Base-by-base conservation (phyloP, 2,888 invertebrate species). In the Cordilura impudica region DNA sequence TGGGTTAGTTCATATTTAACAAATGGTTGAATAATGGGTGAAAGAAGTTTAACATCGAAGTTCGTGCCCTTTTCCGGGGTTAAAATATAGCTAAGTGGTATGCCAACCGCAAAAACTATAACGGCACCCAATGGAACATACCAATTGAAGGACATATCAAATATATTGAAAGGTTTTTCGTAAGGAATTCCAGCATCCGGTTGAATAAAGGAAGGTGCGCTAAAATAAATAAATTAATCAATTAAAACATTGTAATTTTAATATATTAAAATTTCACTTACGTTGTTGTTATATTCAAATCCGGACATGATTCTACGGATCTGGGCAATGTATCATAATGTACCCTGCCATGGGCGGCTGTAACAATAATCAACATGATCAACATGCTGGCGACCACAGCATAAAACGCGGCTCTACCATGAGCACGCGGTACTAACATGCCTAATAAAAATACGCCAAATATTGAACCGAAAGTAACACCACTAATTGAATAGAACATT, bases 371-470 rank as follows among this genome's bases (percentile, higher is more conserved):
- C 4, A 82, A 26, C 84, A 89, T 85, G 21, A 80, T 66, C 6
- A 77, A 29, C 81, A 88, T 86, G 63, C 87, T 88, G 3, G 45
- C 66, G 0, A 87, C 21, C 1, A 86, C 82, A 8, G 84, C 83
- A 39, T 56, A 79, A 2, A 89, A 70, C 4, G 87, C 89, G 7
- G 87, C 88, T 86, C n/a, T n/a, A n/a, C 60, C 31, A 39, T 7
- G 60, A 0, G 91, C 90, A 89, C 91, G 93, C 0, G 94, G 94
- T 60, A 93, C 88, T 75, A 94, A 88, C 91, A 94, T 93, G 29
- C 94, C 94, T 35, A 94, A 86, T 6, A 92, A 90, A 83, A 94
- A 94, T 2, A 94, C 91, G 0, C 93, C 94, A 81, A 93, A 91
- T 0, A 93, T 91, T 4, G 93, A 92, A 12, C 94, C 93, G 7